phyloP scores from a whole-genome alignment of 2,797 vertebrate genomes.

The Manis pentadactyla region DNA sequence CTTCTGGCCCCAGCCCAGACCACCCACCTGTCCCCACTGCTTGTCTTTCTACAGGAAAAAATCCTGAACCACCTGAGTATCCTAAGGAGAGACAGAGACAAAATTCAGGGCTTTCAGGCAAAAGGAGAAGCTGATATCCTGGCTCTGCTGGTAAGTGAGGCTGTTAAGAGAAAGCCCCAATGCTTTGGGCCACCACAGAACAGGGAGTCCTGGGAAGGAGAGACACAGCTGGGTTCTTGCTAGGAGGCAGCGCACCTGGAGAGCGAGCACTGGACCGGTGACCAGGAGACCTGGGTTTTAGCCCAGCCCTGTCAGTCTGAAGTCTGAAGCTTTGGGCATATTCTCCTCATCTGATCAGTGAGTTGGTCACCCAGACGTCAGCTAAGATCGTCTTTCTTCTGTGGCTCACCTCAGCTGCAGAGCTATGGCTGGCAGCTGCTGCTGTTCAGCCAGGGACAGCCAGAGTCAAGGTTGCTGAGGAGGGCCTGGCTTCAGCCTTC shows the following conservation, averaged over 20 bases:
- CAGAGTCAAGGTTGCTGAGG: neutral
- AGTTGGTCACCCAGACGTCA: neutral
- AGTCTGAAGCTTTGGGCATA: too few relatives aligned
- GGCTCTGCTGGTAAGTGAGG: slow-evolving; percentile 59
- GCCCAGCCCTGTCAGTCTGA: neutral
- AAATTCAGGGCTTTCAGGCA: slow-evolving; percentile 75
- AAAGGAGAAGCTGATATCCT: slow-evolving; percentile 76
- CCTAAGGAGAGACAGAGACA: slow-evolving; percentile 78
- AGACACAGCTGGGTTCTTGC: neutral
- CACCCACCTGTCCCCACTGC: neutral
- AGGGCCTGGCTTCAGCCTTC: neutral
- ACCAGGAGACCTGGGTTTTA: too few relatives aligned
- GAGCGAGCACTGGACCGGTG: neutral
- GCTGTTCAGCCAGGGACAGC: neutral
- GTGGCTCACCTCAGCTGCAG: neutral
- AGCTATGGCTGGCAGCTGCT: neutral
- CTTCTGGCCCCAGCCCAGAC: neutral
- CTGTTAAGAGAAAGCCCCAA: neutral
- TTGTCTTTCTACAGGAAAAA: slow-evolving; percentile 74
- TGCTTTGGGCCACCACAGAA: fast-evolving
- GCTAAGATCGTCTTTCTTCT: neutral
- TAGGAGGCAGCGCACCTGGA: neutral
- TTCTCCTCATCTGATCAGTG: neutral
- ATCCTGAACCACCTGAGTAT: slow-evolving; percentile 76
- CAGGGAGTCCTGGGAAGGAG: neutral